A percentile compares a stretch with the other conserved stretches of the same genome.
Evolutionary conservation across 2,888 invertebrate genomes (phyloP).

Genomic region (Arge pagana): DNA sequence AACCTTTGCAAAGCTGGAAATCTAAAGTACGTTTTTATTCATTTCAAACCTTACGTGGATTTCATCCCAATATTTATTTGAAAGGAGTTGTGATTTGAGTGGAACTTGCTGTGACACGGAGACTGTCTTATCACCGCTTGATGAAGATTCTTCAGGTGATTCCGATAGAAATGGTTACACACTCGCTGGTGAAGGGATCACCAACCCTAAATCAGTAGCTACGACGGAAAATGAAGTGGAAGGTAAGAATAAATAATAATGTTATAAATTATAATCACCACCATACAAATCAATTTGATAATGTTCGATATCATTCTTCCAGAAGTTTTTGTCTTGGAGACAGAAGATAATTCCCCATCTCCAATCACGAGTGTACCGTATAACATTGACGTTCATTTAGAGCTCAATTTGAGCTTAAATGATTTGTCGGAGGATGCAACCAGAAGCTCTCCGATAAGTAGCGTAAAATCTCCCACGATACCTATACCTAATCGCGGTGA

Average conservation of each 20-base stretch:
- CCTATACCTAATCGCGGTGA: slow-evolving; percentile 64
- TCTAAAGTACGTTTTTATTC: slow-evolving; percentile 59
- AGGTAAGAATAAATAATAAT: slow-evolving; percentile 32
- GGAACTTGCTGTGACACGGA: slow-evolving; percentile 48
- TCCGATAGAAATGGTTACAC: slow-evolving; percentile 55
- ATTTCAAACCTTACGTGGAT: too few species aligned
- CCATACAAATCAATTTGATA: slow-evolving; percentile 4
- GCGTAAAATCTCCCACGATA: slow-evolving; percentile 69
- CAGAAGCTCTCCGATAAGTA: slow-evolving; percentile 44
- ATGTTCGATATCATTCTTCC: slow-evolving; percentile 29
- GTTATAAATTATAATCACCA: neutral
- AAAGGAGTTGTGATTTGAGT: slow-evolving; percentile 48
- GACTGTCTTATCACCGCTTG: slow-evolving; percentile 59
- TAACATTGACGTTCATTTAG: slow-evolving; percentile 49
- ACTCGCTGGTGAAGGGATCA: slow-evolving; percentile 34
- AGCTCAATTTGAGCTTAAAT: slow-evolving; percentile 59
- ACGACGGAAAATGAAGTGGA: slow-evolving; percentile 56
- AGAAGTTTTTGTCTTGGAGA: slow-evolving; percentile 77
- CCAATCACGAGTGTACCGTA: slow-evolving; percentile 55
- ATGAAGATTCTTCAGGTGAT: slow-evolving; percentile 63
- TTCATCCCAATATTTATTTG: too few species aligned
- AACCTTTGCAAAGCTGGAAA: slow-evolving; percentile 59
- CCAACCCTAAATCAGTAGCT: slow-evolving; percentile 36
- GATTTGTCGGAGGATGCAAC: slow-evolving; percentile 57
- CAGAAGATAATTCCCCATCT: slow-evolving; percentile 60